These are phyloP conservation scores for Xanthia togata DNA, from an alignment of 2,888 invertebrate genomes.

Conservation along the genomic window DNA sequence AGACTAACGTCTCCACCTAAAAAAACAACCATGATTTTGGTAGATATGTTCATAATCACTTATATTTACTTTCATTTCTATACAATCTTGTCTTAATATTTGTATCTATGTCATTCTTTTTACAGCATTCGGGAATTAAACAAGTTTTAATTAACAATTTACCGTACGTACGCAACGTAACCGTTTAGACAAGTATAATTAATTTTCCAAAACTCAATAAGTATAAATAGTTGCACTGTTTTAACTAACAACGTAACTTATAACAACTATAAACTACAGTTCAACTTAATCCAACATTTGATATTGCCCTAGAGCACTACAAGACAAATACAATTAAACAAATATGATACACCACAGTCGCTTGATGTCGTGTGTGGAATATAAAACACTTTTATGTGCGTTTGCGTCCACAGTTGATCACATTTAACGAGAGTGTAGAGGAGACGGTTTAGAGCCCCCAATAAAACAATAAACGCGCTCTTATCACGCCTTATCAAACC, in stretches of 20 bases:
- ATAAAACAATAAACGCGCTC: slow-evolving; percentile 88
- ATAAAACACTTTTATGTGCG: slow-evolving; percentile 74
- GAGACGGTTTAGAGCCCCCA: slow-evolving; percentile 78
- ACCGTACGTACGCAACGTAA: too few species aligned
- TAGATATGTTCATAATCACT: slow-evolving; percentile 22
- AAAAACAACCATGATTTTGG: slow-evolving; percentile 22
- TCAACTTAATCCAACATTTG: slow-evolving; percentile 20
- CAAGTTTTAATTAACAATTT: background rate
- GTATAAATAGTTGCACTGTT: background rate
- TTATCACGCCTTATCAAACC: slow-evolving; percentile 87
- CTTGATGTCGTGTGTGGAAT: slow-evolving; percentile 55
- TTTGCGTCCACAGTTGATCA: slow-evolving; percentile 71
- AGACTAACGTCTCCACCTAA: background rate
- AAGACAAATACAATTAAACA: slow-evolving; percentile 57
- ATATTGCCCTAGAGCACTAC: slow-evolving; percentile 26
- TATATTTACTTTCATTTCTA: slow-evolving; percentile 6
- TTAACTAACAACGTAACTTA: background rate
- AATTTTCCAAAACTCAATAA: background rate
- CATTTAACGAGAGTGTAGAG: slow-evolving; percentile 69
- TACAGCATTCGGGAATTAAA: background rate
- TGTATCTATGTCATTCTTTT: slow-evolving; percentile 7
- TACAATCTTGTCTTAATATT: slow-evolving; percentile 32
- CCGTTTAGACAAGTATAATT: background rate
- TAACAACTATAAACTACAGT: background rate
- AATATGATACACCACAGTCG: slow-evolving; percentile 55